Evolutionary conservation across 2,888 invertebrate species (phyloP).

Genomic region (Beris morrisii): DNA sequence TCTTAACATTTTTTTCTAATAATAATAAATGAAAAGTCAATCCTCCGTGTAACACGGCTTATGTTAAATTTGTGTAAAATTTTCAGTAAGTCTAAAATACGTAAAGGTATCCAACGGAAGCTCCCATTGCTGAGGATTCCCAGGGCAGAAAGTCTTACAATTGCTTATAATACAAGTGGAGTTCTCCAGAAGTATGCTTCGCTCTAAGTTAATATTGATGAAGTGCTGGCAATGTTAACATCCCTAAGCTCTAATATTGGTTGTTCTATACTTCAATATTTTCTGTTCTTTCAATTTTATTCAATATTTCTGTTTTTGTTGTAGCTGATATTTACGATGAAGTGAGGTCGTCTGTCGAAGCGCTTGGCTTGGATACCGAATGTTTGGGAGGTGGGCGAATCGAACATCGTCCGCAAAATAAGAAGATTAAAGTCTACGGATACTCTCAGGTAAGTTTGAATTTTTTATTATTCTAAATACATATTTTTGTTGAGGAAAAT

Average conservation of each 20-base stretch:
- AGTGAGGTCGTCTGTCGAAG: conserved; percentile 50
- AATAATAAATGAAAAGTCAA: too few relatives aligned
- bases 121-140: too few relatives aligned
- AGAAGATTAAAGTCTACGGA: conserved; percentile 85
- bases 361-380: conserved; percentile 67
- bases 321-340: conserved; percentile 81
- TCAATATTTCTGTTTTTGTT: conserved; percentile 43
- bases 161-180: too few relatives aligned
- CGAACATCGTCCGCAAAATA: conserved; percentile 74
- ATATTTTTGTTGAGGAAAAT: not conserved
- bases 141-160: too few relatives aligned
- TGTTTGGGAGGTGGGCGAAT: conserved; percentile 94
- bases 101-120: too few relatives aligned
- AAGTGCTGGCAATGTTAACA: too few relatives aligned
- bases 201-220: too few relatives aligned
- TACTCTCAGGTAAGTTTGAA: conserved; percentile 73
- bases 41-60: too few relatives aligned
- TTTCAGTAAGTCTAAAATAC: too few relatives aligned
- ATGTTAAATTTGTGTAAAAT: too few relatives aligned
- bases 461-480: not conserved
- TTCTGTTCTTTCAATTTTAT: not conserved
- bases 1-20: too few relatives aligned
- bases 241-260: conserved; percentile 3
- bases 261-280: not conserved
- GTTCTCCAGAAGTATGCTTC: too few relatives aligned